A percentile compares a stretch with the other conserved stretches of the same genome.
Evolutionary conservation across 1,140 invertebrate species (phyloP).

Genomic region (Penaeus chinensis): DNA sequence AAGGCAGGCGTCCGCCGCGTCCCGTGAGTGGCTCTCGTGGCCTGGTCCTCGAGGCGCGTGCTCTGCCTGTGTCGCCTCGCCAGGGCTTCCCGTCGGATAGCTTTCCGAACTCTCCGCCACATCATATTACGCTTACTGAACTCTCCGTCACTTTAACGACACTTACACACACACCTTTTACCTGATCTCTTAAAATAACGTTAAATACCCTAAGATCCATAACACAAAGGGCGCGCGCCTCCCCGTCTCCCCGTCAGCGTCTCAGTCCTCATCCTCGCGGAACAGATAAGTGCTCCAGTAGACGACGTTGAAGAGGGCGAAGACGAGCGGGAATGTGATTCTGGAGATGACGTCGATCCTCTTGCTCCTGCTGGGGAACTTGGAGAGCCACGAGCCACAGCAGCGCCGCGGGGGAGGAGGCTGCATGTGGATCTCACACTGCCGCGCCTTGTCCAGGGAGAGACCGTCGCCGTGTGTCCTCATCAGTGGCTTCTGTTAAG

Average conservation of each 20-base stretch:
- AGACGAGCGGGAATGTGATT: conserved; percentile 93
- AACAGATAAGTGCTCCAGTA: conserved; percentile 95
- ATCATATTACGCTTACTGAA: too few species aligned
- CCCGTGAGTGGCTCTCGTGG: too few species aligned
- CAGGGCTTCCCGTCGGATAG: too few species aligned
- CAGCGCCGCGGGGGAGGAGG: conserved; percentile 69
- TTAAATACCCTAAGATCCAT: conserved; percentile 1
- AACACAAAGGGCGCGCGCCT: not conserved
- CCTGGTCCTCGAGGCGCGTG: too few species aligned
- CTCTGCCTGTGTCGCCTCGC: too few species aligned
- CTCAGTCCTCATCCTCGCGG: conserved; percentile 51
- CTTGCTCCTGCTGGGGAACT: conserved; percentile 91
- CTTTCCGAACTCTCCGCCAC: too few species aligned
- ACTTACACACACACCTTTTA: too few species aligned
- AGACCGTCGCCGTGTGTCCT: conserved; percentile 78
- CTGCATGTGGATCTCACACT: conserved; percentile 79
- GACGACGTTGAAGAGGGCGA: conserved; percentile 93
- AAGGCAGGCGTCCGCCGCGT: too few species aligned
- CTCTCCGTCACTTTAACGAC: too few species aligned
- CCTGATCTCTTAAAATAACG: too few species aligned
- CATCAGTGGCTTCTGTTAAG: conserved; percentile 87
- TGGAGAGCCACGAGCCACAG: conserved; percentile 92
- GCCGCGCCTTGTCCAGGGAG: conserved; percentile 80
- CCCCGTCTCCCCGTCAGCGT: not conserved
- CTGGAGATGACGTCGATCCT: conserved; percentile 94